Evolutionary conservation across 2,888 invertebrate genomes (phyloP).

Genomic region (Ramazzottius varieornatus): DNA sequence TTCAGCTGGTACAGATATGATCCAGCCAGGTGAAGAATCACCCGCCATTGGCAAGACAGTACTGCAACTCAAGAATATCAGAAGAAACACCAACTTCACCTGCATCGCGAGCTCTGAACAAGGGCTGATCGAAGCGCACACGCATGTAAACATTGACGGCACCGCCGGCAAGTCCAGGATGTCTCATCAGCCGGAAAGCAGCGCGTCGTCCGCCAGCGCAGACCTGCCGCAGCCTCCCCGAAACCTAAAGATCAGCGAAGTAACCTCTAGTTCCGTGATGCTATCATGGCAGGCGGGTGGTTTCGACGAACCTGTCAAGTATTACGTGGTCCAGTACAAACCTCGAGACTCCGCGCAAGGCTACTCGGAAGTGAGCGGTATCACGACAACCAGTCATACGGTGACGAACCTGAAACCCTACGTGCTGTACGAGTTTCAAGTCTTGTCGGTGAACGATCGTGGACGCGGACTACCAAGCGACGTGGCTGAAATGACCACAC

Average conservation of each 20-base stretch:
- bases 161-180: conserved; percentile 1
- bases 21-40: neutral
- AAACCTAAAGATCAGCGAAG: conserved; percentile 65
- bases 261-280: conserved; percentile 71
- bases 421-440: conserved; percentile 83
- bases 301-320: conserved; percentile 46
- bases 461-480: conserved; percentile 68
- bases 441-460: conserved; percentile 75
- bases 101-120: conserved; percentile 82
- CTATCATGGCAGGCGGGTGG: conserved; percentile 74
- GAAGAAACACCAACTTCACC: conserved; percentile 80
- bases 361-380: conserved; percentile 73
- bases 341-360: conserved; percentile 54
- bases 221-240: conserved; percentile 71
- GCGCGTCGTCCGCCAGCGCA: conserved; percentile 22
- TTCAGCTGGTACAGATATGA: neutral
- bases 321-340: conserved; percentile 87
- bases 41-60: conserved; percentile 42
- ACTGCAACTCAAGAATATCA: conserved; percentile 53
- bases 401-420: conserved; percentile 65
- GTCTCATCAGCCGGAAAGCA: neutral
- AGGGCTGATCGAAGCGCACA: conserved; percentile 60
- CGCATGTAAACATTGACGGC: conserved; percentile 87
- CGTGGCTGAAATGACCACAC: conserved; percentile 70
- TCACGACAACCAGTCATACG: conserved; percentile 70